Base-by-base conservation (phyloP, 2,797 vertebrate species). In the Vultur gryphus region DNA sequence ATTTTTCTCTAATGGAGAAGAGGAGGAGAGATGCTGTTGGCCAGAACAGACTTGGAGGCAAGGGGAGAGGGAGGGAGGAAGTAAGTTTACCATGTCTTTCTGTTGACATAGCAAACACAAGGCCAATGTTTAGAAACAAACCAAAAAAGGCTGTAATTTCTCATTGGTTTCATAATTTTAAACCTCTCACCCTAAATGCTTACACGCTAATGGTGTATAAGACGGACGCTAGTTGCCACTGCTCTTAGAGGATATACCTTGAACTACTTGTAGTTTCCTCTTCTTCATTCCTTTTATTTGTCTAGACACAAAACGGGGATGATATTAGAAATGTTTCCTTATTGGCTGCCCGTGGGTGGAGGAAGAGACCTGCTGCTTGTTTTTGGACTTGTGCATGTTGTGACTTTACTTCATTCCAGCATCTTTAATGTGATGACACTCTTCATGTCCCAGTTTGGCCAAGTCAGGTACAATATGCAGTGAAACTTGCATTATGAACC, bases 331-430 rank as follows among this genome's bases (percentile, higher is more conserved):
- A 94, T 93, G 91, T 97, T 95, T 95, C 86, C 95, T 96, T 96
- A 96, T 95, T 97, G 97, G 86, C 96, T 97, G 94, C 93, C 88
- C 59, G 0, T 97, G 96, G 96, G 91, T 97, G 90, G 93, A 97
- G 95, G 95, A 96, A 97, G 94, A 96, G 96, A 95, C 80, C 94
- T 96, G 96, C 96, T 97, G 97, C 94, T 97, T 95, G 96, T 82
- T 97, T 96, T 94, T 97, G 97, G 95, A 97, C 93, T 97, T 96
- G 96, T 96, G 96, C 96, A 97, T 93, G 88, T 97, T 96, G 96
- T 97, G 93, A 94, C 95, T 96, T 96, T 95, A 92, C 95, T 95
- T 96, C 96, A 95, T 96, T 96, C 95, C 96, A 96, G 87, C 95
- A 95, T 96, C 94, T 81, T 95, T 90, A 93, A 77, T 96, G 94